Evolutionary conservation across 2,888 invertebrate genomes (phyloP), one percentile per base, ranked within the genome.

Genomic region (Rutpela maculata): DNA sequence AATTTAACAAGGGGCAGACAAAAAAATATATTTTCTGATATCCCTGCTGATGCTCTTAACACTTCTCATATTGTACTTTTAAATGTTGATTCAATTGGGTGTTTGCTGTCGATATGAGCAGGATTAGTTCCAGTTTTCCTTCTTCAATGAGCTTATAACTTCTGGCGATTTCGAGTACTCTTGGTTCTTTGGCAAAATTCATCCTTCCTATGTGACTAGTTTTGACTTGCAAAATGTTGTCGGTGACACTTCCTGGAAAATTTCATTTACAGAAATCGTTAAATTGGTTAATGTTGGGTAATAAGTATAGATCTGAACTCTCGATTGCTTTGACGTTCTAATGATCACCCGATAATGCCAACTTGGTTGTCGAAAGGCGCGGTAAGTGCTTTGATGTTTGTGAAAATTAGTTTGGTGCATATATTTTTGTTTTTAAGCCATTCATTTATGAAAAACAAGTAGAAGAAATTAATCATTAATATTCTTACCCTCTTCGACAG

Each of bases 401-500:
- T 6, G 26, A 26, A 26, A 26, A 26, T 7, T 35, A 26, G 1
- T 26, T 26, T 26, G 22, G 22, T 26, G 22, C 22, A 1, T 26
- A 26, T 26, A 26, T 26, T 1, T 26, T 26, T 26, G 22, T 26
- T 26, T 26, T 26, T 26, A 26, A 26, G 22, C 22, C 22, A 26
- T 26, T 26, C 4, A 4, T 26, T 26, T 26, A 35, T 35, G 31
- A 7, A 35, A 35, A 7, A 7, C 31, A 35, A 35, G 31, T 7
- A 7, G 5, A 35, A 35, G 6, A 35, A 35, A 35, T 35, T 35
- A 35, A 35, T 26, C 2, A 26, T 35, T 22, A 9, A 15, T 19
- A n/a, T 9, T 26, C 63, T 35, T 80, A 0, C 93, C 93, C 88
- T 93, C 93, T 85, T 94, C 94, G 0, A 93, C 84, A 0, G 92